A percentile compares a stretch with the other conserved stretches of the same genome.
phyloP scores from a whole-genome alignment of 2,113 vertebrate species.

The Dendrocopos noguchii region DNA sequence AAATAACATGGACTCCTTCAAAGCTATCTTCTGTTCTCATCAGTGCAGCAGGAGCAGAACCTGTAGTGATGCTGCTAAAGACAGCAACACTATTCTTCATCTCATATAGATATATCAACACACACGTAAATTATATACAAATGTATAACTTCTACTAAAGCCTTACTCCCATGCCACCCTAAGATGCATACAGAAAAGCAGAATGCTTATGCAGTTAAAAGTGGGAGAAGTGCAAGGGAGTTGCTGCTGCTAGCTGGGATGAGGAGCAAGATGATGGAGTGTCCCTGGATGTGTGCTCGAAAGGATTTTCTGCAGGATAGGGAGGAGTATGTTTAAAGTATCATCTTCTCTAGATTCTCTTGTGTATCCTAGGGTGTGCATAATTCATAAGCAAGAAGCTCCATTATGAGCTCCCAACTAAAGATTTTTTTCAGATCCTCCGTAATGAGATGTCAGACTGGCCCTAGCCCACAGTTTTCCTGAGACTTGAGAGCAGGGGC shows the following conservation, averaged over 20 bases:
- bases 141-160: not conserved
- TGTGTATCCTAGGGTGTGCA: not conserved
- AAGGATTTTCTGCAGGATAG: not conserved
- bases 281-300: not conserved
- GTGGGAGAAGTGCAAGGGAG: not conserved
- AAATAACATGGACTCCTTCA: not conserved
- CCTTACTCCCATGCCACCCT: not conserved
- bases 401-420: not conserved
- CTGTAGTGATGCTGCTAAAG: not conserved
- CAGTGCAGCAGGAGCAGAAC: not conserved
- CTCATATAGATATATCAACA: too few species aligned
- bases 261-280: not conserved
- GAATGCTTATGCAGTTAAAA: not conserved
- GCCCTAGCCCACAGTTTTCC: not conserved
- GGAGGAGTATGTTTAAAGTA: not conserved
- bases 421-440: not conserved
- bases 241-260: not conserved
- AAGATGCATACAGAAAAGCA: not conserved
- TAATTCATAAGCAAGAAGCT: not conserved
- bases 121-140: fast-evolving
- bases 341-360: not conserved
- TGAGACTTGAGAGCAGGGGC: not conserved
- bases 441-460: not conserved
- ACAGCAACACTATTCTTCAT: not conserved
- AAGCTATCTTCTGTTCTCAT: not conserved